Evolutionary conservation across 2,113 vertebrate species (phyloP).

Genomic region (Spermophilus dauricus): DNA sequence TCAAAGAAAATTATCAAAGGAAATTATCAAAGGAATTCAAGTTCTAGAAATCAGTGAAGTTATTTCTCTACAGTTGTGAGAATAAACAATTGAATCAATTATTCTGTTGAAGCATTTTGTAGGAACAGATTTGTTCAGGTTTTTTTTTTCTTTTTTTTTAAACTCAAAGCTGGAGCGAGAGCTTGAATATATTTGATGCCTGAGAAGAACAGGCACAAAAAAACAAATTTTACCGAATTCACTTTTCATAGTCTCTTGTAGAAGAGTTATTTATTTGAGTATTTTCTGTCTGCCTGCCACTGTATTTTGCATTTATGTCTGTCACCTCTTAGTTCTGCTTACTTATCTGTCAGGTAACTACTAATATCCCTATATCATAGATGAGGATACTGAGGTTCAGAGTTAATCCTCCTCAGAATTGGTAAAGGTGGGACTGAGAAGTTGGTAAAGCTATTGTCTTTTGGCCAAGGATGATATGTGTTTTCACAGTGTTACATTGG

Average conservation of each 20-base stretch:
- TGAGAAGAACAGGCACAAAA: slow-evolving; percentile 3
- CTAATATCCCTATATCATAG: background rate
- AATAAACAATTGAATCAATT: slow-evolving; percentile 50
- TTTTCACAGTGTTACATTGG: background rate
- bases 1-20: slow-evolving; percentile 65
- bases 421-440: background rate
- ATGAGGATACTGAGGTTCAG: background rate
- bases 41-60: slow-evolving; percentile 54
- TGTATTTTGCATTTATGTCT: background rate
- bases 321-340: background rate
- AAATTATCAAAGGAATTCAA: slow-evolving; percentile 58
- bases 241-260: background rate
- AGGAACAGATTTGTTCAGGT: background rate
- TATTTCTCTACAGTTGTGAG: background rate
- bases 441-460: background rate
- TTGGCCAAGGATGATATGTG: background rate
- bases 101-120: slow-evolving; percentile 51
- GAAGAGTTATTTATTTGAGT: background rate
- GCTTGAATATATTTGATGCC: slow-evolving; percentile 6
- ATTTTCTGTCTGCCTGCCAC: background rate
- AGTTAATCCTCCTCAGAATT: background rate
- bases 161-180: slow-evolving; percentile 7
- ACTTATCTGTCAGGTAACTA: background rate
- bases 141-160: background rate
- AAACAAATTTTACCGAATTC: slow-evolving; percentile 23